Base-by-base conservation (phyloP, 1,140 invertebrate genomes). In the Cryptotermes secundus region DNA sequence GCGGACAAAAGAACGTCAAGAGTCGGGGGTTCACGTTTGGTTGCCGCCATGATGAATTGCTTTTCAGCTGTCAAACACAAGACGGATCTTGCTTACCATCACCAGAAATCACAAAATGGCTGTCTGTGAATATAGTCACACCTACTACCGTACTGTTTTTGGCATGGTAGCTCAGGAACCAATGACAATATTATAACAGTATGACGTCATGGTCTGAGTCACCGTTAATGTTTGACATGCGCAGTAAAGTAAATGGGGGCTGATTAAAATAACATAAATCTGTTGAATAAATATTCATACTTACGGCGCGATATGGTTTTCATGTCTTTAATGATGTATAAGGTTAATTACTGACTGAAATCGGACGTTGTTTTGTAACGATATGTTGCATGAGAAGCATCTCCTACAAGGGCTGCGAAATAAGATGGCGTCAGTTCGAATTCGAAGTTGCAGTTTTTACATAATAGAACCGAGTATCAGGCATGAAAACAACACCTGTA, bases 31-130 rank as follows among this genome's bases (percentile, higher is more conserved):
- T 34, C 34, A 36, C 80, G 35, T 38, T 81, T 81, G 35, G 35
- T 26, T 36, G 80, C 80, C 26, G 80, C 80, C 80, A 81, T 81
- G 80, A 81, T 81, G 80, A 34, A 81, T 81, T 34, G 80, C 80
- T 81, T 81, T 81, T 81, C 59, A 81, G 42, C 80, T 81, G 80
- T 81, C 80, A 81, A 81, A 81, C 42, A 81, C 80, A 81, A 81
- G 80, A 81, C 35, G 80, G 80, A 81, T 81, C 35, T 81, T 81
- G 35, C 80, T 45, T 45, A 81, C 59, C n/a, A 72, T 72, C n/a
- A 72, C 59, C 59, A 72, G 59, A 72, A 72, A 72, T 72, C 59
- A 72, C 59, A 72, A 72, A 72, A 72, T 72, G 59, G 59, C 59
- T 31, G n/a, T 72, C n/a, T 2, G 59, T 31, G 59, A 31, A 72